A percentile compares a stretch with the other conserved stretches of the same genome.
phyloP scores from a whole-genome alignment of 1,140 invertebrate species.

The Drosophila sulfurigaster region DNA sequence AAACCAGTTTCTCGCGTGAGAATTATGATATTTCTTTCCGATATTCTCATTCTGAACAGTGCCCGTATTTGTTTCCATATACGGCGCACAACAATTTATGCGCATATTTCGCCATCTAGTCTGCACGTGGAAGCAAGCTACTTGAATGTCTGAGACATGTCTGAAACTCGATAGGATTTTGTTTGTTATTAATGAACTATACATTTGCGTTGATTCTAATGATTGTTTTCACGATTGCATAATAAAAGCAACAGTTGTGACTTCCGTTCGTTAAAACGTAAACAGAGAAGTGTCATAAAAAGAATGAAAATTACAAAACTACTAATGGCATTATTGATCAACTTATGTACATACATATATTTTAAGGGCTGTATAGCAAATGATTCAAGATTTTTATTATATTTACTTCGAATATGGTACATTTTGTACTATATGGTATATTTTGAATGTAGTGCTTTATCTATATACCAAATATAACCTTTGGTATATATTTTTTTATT shows the following conservation, averaged over 20 bases:
- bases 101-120: constrained; percentile 32
- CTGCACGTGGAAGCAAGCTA: constrained; percentile 36
- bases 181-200: constrained; percentile 17
- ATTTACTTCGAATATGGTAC: no score
- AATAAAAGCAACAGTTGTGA: constrained; percentile 8
- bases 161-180: constrained; percentile 32
- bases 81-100: constrained; percentile 40
- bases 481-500: no score
- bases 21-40: constrained; percentile 29
- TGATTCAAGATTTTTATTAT: no score
- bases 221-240: constrained; percentile 14
- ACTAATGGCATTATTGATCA: no score
- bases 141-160: constrained; percentile 34
- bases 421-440: no score
- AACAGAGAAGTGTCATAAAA: not conserved
- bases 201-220: constrained; percentile 16
- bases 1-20: constrained; percentile 42
- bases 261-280: constrained; percentile 6
- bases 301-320: not conserved
- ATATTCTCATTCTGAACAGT: constrained; percentile 15
- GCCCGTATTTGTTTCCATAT: constrained; percentile 21
- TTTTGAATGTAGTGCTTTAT: no score
- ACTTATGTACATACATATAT: no score
- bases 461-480: no score
- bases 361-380: no score